Base-by-base conservation (phyloP, 2,113 vertebrate species). In the Hippopotamus amphibius region DNA sequence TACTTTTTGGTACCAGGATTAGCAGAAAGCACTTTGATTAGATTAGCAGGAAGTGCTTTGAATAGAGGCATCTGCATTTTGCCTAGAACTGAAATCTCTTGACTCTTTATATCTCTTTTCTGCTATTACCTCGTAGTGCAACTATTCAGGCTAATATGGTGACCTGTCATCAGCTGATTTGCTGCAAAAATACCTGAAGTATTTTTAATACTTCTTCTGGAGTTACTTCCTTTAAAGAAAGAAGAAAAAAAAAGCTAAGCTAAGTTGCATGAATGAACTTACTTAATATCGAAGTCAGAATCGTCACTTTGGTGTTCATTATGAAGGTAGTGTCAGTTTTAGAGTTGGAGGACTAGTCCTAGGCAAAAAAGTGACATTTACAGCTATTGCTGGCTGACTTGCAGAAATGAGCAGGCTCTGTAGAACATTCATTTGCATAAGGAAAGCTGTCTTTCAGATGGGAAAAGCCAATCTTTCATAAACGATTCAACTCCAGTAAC, bases 391-490 rank as follows among this genome's bases (percentile, higher is more conserved):
- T 95, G 76, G 83, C 82, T 93, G 91, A 71, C 81, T 79, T 63
- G 59, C 84, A 93, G 74, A 97, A 89, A 92, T 65, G 80, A 46
- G 76, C 94, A 53, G 95, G 90, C 83, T 95, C 5, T 92, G 10
- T 6, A 3, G 92, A 80, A 95, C 1, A 46, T 48, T 95, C 2
- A 94, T 98, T 97, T 98, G 84, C 96, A 95, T 97, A 97, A 96
- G 82, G 96, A 80, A 97, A 88, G 30, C 90, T 84, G 8, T 90
- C 77, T 0, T 1, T 74, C 61, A 59, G n/a, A 63, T 1, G 61
- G 57, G 83, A 95, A 95, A 95, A 96, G 19, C 53, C 66, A 79
- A 53, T 53, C 6, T 72, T 97, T 97, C 1, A 55, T 77, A 77
- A 97, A 80, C 33, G 71, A 21, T 57, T 77, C 63, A 4, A 81